These are phyloP conservation scores for Andricus grossulariae DNA, from an alignment of 1,140 invertebrate species.

Conservation along the genomic window DNA sequence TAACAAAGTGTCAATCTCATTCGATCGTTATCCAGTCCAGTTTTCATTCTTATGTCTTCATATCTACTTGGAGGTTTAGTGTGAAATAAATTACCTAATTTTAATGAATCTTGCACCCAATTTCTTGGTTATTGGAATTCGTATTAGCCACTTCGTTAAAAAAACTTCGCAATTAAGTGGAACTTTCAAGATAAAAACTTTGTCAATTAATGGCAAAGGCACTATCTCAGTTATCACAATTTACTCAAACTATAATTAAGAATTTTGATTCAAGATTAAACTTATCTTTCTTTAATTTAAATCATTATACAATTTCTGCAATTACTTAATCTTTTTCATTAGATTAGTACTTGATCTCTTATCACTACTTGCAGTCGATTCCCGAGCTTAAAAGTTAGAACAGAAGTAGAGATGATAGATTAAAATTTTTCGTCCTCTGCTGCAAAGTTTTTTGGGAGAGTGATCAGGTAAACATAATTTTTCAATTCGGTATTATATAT, in stretches of 20 bases:
- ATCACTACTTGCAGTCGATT: no score
- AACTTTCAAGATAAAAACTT: background rate
- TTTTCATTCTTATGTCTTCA: no score
- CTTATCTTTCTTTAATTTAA: no score
- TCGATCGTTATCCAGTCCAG: no score
- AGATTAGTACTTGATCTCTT: no score
- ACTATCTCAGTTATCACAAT: background rate
- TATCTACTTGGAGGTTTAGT: background rate
- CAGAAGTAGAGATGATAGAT: constrained; percentile 4
- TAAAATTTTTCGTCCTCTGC: background rate
- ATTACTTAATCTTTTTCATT: no score
- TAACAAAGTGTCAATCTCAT: no score
- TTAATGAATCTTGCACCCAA: constrained; percentile 17
- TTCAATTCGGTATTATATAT: constrained; percentile 1
- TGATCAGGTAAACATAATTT: constrained; percentile 2
- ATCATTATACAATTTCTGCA: no score
- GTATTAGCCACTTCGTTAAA: background rate
- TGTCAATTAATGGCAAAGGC: background rate
- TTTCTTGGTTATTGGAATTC: constrained; percentile 15
- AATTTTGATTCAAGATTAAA: no score
- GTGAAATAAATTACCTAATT: background rate
- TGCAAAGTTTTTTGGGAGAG: background rate
- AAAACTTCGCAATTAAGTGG: constrained; percentile 14
- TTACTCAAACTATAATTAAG: background rate
- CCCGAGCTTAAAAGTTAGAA: background rate